Conservation (phyloP, 2,888 invertebrate genomes). For the Ochropacha duplaris region DNA sequence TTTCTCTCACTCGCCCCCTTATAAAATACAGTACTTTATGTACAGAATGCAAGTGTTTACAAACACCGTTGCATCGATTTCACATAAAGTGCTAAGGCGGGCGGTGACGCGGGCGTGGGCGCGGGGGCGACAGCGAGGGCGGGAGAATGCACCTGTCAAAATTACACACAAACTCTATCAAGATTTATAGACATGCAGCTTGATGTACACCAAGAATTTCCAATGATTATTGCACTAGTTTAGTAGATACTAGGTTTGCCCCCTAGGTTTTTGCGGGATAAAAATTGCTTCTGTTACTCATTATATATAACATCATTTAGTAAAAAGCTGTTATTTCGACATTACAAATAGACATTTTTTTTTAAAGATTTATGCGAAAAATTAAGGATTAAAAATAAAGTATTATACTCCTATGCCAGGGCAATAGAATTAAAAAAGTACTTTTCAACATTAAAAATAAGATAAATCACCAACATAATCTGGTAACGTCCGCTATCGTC, state of each 20-base stretch:
- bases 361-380: neutral
- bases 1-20: constrained; percentile 14
- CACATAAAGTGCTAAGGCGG: constrained; percentile 66
- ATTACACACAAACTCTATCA: constrained; percentile 2
- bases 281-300: neutral
- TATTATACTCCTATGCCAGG: no score
- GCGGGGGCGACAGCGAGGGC: constrained; percentile 23
- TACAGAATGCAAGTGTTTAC: constrained; percentile 71
- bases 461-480: neutral
- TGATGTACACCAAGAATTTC: neutral
- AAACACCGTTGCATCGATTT: constrained; percentile 81
- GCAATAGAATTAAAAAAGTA: neutral
- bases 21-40: constrained; percentile 22
- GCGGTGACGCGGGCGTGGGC: no score
- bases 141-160: constrained; percentile 22
- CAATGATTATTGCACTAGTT: no score
- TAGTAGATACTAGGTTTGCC: no score
- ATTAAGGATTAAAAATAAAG: neutral
- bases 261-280: no score
- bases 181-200: neutral
- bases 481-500: neutral
- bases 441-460: neutral
- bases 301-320: no score
- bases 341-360: no score
- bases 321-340: no score